Evolutionary conservation across 2,797 vertebrate genomes (phyloP).

Genomic region (Macrochelys suwanniensis): DNA sequence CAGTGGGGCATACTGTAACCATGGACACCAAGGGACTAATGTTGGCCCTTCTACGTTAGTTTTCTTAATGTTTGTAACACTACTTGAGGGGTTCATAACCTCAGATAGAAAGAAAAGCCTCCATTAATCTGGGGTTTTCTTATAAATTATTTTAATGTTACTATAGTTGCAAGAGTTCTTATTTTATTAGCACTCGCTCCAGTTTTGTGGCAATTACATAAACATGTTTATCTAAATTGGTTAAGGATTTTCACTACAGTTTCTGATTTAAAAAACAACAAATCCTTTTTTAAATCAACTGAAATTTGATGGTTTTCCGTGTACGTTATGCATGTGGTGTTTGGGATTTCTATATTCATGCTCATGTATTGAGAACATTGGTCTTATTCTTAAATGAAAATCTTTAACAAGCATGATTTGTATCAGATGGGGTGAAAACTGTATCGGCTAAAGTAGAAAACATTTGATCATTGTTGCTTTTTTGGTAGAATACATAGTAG

Average conservation of each 20-base stretch:
- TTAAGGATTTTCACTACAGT: slow-evolving; percentile 86
- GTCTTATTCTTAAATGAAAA: slow-evolving; percentile 59
- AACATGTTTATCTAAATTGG: slow-evolving; percentile 65
- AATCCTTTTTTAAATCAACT: slow-evolving; percentile 52
- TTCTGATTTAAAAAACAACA: slow-evolving; percentile 66
- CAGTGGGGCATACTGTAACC: slow-evolving; percentile 60
- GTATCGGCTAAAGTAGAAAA: slow-evolving; percentile 70
- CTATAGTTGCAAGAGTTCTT: slow-evolving; percentile 63
- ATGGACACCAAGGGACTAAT: slow-evolving; percentile 67
- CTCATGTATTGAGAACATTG: slow-evolving; percentile 49
- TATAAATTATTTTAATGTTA: slow-evolving; percentile 81
- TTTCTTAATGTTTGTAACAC: slow-evolving; percentile 84
- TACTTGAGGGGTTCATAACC: slow-evolving; percentile 81
- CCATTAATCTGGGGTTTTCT: slow-evolving; percentile 65
- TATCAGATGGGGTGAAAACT: slow-evolving; percentile 58
- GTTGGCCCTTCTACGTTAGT: slow-evolving; percentile 66
- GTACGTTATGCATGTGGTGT: slow-evolving; percentile 59
- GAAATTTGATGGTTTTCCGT: slow-evolving; percentile 64
- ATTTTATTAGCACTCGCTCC: slow-evolving; percentile 73
- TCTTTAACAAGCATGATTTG: slow-evolving; percentile 74
- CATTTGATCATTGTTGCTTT: slow-evolving; percentile 73
- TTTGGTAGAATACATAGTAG: slow-evolving; percentile 52
- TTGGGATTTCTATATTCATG: slow-evolving; percentile 57
- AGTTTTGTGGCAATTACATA: slow-evolving; percentile 71
- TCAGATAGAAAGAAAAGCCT: slow-evolving; percentile 74